Evolutionary conservation across 2,888 invertebrate genomes (phyloP).

Genomic region (Copidosoma aretas): DNA sequence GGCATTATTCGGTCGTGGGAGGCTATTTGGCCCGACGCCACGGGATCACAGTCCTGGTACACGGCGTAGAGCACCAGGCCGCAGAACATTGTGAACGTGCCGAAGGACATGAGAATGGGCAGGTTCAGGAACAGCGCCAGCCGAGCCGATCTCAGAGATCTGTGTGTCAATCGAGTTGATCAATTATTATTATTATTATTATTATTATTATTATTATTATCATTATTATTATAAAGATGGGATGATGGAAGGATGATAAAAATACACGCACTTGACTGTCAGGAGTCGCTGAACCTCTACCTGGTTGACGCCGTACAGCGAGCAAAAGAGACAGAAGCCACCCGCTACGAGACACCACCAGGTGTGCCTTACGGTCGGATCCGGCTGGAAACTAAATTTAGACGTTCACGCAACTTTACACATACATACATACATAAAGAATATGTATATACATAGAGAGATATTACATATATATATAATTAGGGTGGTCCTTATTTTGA

Average conservation of each 20-base stretch:
- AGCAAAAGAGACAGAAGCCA: slow-evolving; percentile 76
- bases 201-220: no score
- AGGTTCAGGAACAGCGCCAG: slow-evolving; percentile 78
- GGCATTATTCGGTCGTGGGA: slow-evolving; percentile 80
- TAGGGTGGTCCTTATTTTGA: no score
- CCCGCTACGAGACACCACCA: slow-evolving; percentile 81
- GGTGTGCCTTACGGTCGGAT: slow-evolving; percentile 82
- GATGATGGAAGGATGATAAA: neutral
- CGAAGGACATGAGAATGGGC: slow-evolving; percentile 76
- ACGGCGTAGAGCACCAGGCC: slow-evolving; percentile 85
- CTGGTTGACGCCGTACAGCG: slow-evolving; percentile 86
- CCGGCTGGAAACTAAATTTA: slow-evolving; percentile 71
- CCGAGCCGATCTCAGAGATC: slow-evolving; percentile 64
- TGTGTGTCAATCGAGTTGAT: slow-evolving; percentile 7
- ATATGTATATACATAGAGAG: no score
- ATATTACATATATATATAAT: no score
- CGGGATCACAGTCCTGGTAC: slow-evolving; percentile 83
- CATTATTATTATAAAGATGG: no score
- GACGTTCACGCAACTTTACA: no score
- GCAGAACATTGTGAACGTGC: slow-evolving; percentile 70
- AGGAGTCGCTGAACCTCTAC: slow-evolving; percentile 80
- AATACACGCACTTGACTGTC: slow-evolving; percentile 69
- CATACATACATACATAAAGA: no score
- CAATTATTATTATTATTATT: neutral
- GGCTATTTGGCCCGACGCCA: slow-evolving; percentile 68